Base-by-base conservation (phyloP, 1,140 invertebrate genomes). In the Alviniconcha marisindica region DNA sequence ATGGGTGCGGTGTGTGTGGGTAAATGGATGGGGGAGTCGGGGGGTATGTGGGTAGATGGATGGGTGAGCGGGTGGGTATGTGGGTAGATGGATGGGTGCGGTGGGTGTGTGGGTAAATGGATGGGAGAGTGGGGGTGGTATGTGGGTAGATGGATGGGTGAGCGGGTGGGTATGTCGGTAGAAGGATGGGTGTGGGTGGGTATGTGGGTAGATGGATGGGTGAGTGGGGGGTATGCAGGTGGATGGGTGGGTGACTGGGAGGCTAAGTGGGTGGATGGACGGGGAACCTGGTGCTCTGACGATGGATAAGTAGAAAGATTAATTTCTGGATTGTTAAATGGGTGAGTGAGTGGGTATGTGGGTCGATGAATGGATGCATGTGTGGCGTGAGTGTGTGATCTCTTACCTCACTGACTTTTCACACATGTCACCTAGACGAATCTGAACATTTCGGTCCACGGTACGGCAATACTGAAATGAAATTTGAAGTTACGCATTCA, bases 331-430 rank as follows among this genome's bases (percentile, higher is more conserved):
- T n/a, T n/a, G n/a, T n/a, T n/a, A n/a, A n/a, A n/a, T 10, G n/a
- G 38, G 38, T 42, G 71, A 18, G 38, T 42, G 71, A 18, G 38
- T 42, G 38, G 7, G 38, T 42, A 38, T 42, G 38, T 42, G 60
- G 10, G 60, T 66, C 7, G 18, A n/a, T 66, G 60, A 12, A 31
- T 66, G 60, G 10, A 21, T 42, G 71, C 24, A 21, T 42, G 10
- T 42, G 38, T 42, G 71, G 14, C 40, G 71, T 28, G 38, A 24
- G 38, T 44, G 71, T 42, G 71, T 21, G 38, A 42, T 2, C 71
- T 31, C 77, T 2, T n/a, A 78, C 77, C 63, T 66, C 7, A 66
- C 63, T 14, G 63, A 66, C 24, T 33, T 66, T 66, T 66, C 28
- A 33, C 63, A 66, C 63, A 66, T 66, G 12, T 18, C 24, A 3